Base-by-base conservation (phyloP, 2,797 vertebrate species). In the Cichlasoma orientale region DNA sequence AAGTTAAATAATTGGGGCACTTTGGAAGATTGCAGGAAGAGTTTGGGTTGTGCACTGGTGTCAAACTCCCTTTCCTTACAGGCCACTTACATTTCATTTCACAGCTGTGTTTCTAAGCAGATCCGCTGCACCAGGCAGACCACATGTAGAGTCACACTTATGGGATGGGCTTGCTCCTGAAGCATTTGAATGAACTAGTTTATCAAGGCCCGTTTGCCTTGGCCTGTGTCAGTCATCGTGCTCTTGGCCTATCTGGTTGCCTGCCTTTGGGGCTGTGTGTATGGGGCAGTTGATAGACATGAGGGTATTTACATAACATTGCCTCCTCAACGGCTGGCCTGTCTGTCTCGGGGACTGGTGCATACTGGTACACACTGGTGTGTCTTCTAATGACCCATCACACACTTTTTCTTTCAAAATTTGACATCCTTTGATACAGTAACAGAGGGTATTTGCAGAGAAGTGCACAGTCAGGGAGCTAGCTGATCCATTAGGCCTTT, bases 181-280 rank as follows among this genome's bases (percentile, higher is more conserved):
- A 56, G 23, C 31, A 31, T 82, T 74, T 86, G 19, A 87, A 72
- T 83, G 23, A 86, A 89, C 73, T 55, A 72, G 76, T 84, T 74
- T 4, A 33, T 18, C 4, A 0, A 77, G 68, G 29, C 56, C 25
- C 3, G 11, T 29, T 84, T 12, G 44, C 56, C 53, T 58, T 55
- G 56, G 29, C 61, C 9, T 74, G 71, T 75, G 57, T 78, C 74
- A 63, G 68, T 82, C 77, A 80, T n/a, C 66, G 31, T 52, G 18
- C 57, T 54, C 56, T 21, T 23, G 69, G 70, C 77, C 50, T 77
- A 74, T 84, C 73, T 82, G 56, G 72, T 55, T 38, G 47, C 47
- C 56, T 59, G 27, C 7, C 33, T 77, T 66, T 71, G 25, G 16
- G 33, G 54, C 75, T 7, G 74, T 75, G 75, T 14, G 56, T 33